These are phyloP conservation scores for Montipora foliosa DNA, from an alignment of 64 coral and sea anemone genomes.

Conservation along the genomic window DNA sequence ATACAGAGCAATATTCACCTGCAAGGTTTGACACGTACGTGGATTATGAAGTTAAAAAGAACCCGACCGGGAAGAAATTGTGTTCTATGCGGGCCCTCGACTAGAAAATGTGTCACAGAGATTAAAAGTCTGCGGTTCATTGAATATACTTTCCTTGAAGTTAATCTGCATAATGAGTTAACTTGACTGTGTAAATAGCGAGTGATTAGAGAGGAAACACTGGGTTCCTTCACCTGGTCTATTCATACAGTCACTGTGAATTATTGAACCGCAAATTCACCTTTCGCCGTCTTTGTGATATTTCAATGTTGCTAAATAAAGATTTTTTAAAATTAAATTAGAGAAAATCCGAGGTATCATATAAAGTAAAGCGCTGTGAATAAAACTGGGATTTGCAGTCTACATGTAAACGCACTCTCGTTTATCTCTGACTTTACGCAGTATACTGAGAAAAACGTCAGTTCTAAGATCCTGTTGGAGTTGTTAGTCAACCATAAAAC, in stretches of 20 bases:
- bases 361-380: neutral
- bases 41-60: neutral
- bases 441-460: neutral
- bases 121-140: neutral
- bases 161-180: slow-evolving; percentile 55
- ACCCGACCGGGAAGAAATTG: neutral
- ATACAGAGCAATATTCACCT: slow-evolving; percentile 42
- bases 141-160: slow-evolving; percentile 13
- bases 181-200: slow-evolving; percentile 36
- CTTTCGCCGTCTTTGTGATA: neutral
- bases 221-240: slow-evolving; percentile 27
- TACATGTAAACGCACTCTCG: neutral
- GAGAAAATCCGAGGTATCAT: neutral
- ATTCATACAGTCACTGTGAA: slow-evolving; percentile 1
- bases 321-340: neutral
- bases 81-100: neutral
- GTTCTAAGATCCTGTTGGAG: neutral
- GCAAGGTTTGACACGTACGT: neutral
- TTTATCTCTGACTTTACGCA: neutral
- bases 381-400: neutral
- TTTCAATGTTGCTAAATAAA: neutral
- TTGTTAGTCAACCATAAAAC: too few species aligned
- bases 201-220: slow-evolving; percentile 45
- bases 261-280: slow-evolving; percentile 21
- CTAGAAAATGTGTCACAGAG: neutral